Evolutionary conservation across 1,140 invertebrate genomes (phyloP).

Genomic region (Calliphora vicina): DNA sequence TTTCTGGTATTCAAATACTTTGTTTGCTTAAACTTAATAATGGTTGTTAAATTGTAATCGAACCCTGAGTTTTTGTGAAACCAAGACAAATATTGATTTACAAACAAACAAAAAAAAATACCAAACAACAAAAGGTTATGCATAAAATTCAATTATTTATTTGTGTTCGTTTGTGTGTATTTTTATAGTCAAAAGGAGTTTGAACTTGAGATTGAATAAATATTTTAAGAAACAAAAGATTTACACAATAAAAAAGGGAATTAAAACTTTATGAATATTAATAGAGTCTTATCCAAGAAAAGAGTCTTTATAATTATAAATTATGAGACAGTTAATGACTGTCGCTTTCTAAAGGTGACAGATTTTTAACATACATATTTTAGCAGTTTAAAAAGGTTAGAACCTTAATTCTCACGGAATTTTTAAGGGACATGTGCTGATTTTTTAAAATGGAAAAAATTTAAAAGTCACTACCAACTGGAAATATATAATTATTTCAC

Average conservation of each 20-base stretch:
- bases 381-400: too few species aligned
- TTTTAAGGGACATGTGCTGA: too few species aligned
- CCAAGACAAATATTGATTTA: conserved; percentile 12
- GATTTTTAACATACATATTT: too few species aligned
- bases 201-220: background rate
- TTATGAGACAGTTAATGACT: conserved; percentile 13
- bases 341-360: too few species aligned
- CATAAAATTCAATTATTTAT: background rate
- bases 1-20: conserved; percentile 16
- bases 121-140: background rate
- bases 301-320: background rate
- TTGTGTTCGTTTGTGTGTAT: background rate
- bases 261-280: background rate
- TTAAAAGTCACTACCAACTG: too few species aligned
- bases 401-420: too few species aligned
- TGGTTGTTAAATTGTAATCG: conserved; percentile 33
- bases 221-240: background rate
- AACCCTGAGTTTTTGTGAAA: conserved; percentile 11
- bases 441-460: too few species aligned
- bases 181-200: background rate
- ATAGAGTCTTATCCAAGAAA: background rate
- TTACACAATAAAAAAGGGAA: background rate
- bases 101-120: background rate
- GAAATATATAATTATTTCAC: too few species aligned
- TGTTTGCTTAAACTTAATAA: conserved; percentile 16